Evolutionary conservation across 2,888 invertebrate genomes (phyloP), one percentile per base, ranked within the genome.

Genomic region (Tupiocoris notatus): DNA sequence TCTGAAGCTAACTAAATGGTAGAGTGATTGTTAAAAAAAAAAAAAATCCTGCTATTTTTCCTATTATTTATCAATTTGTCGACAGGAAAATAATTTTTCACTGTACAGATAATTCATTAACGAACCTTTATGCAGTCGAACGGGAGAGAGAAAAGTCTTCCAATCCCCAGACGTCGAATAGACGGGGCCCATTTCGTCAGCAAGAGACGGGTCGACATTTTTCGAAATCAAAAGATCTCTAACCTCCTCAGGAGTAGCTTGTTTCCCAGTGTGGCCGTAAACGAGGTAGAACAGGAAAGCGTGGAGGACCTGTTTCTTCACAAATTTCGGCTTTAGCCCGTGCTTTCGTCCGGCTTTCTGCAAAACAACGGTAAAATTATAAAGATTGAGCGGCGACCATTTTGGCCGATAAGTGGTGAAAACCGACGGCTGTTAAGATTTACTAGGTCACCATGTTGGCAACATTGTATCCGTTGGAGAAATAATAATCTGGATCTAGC

Each of bases 121-220:
- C 75, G 78, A 82, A 86, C 87, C 86, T 78, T 80, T 81, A 81
- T 90, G 88, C 62, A 83, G 81, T 0, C 89, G 89, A 62, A 92
- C 81, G 0, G 92, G 91, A 0, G 90, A 88, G 16, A 93, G 84
- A 82, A 92, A 92, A 84, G 90, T 90, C 82, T 88, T 90, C 91
- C 92, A 92, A 80, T 85, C 86, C 2, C 89, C 84, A 68, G 87
- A 85, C 1, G 84, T 85, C 56, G 83, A 85, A 77, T 88, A 89
- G 62, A 87, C 82, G 0, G 83, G 82, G 2, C 86, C 84, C 80
- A 89, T 83, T 76, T 87, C 85, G 0, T 84, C 81, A 6, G 84
- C 79, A 63, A 87, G 83, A 20, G 85, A 83, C 0, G 84, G 84
- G 0, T 84, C 82, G 0, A 85, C 80, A n/a, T 79, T 75, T 23